Conservation (phyloP, 2,113 vertebrate genomes). For the Gymnogyps californianus region DNA sequence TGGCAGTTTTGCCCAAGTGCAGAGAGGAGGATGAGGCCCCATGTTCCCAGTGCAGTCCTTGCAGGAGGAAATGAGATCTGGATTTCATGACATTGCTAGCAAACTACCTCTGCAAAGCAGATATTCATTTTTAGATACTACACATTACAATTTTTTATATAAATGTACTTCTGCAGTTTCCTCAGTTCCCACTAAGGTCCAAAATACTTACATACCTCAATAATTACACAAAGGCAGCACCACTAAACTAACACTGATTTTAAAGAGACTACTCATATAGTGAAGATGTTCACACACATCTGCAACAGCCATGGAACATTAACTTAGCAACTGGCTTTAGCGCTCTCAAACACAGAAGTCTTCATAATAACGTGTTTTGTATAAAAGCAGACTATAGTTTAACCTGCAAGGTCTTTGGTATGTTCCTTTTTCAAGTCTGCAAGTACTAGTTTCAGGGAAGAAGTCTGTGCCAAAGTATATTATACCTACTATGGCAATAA, state of each 20-base stretch:
- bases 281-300: neutral
- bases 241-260: neutral
- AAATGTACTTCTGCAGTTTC: neutral
- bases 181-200: neutral
- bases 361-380: neutral
- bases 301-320: neutral
- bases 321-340: neutral
- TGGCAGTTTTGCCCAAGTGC: neutral
- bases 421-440: neutral
- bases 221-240: neutral
- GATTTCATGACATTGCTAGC: neutral
- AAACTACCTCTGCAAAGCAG: neutral
- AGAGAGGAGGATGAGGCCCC: neutral
- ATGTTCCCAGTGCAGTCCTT: neutral
- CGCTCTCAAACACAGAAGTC: neutral
- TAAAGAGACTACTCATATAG: neutral
- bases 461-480: conserved; percentile 43
- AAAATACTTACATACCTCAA: neutral
- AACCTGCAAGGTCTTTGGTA: conserved; percentile 2
- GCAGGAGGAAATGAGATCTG: neutral
- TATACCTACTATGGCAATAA: conserved; percentile 43
- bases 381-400: neutral
- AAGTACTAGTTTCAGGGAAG: neutral
- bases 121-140: neutral
- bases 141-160: neutral